A percentile compares a stretch with the other conserved stretches of the same genome.
Evolutionary conservation across 1,140 invertebrate genomes (phyloP).

Genomic region (Parasteatoda tepidariorum): DNA sequence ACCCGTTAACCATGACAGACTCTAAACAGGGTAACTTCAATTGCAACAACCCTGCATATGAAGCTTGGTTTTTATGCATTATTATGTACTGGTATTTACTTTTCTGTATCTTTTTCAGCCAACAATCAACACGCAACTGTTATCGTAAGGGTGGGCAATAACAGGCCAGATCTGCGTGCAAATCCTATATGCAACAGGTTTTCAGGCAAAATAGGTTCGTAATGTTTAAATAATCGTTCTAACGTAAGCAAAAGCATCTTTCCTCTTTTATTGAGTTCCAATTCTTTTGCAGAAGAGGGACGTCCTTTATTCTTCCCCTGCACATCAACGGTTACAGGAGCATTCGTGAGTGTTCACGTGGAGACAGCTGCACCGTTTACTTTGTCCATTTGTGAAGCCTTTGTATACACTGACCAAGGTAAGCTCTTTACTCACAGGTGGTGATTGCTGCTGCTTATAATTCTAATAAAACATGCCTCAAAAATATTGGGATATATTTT

Average conservation of each 20-base stretch:
- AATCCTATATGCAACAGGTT: constrained; percentile 94
- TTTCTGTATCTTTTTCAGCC: constrained; percentile 9
- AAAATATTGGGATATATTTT: no score
- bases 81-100: no score
- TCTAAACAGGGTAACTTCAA: no score
- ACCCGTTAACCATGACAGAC: no score
- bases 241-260: no score
- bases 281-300: constrained; percentile 78
- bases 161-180: constrained; percentile 88
- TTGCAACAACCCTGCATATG: no score
- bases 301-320: constrained; percentile 92
- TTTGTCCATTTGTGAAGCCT: constrained; percentile 91
- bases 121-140: constrained; percentile 79
- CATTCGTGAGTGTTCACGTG: constrained; percentile 91
- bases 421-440: constrained; percentile 2
- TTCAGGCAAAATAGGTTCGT: constrained; percentile 64
- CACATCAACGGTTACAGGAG: constrained; percentile 93
- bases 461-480: no score
- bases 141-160: constrained; percentile 91
- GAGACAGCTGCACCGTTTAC: constrained; percentile 78
- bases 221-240: background rate
- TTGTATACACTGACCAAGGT: constrained; percentile 93
- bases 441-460: no score
- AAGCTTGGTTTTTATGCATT: no score
- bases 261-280: no score